These are phyloP conservation scores for Orchesellides sinensis DNA, from an alignment of 2,888 invertebrate genomes.

Conservation along the genomic window DNA sequence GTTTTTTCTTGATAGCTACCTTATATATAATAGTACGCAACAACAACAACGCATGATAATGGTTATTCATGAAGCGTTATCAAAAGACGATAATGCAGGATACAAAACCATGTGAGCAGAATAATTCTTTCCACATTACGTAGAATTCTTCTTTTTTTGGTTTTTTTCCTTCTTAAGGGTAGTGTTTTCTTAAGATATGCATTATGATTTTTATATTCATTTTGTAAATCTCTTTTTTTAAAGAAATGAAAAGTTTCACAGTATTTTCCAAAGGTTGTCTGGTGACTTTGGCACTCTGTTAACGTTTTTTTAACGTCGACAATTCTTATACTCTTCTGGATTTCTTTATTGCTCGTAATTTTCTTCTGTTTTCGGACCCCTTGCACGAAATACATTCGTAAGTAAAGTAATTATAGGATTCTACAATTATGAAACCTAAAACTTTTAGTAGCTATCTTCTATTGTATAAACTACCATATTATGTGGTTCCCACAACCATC, in stretches of 20 bases:
- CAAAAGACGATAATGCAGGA: no score
- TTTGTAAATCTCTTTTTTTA: not conserved
- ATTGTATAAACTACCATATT: not conserved
- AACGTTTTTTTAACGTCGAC: not conserved
- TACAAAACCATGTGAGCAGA: no score
- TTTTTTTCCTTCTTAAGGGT: not conserved
- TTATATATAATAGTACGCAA: not conserved
- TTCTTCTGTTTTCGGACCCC: not conserved
- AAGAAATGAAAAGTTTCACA: not conserved
- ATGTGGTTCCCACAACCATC: not conserved
- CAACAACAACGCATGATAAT: no score
- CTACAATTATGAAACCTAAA: not conserved
- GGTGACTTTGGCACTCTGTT: constrained; percentile 25
- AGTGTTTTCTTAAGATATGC: not conserved
- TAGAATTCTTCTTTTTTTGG: not conserved
- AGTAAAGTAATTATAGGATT: not conserved
- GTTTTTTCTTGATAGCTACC: constrained; percentile 28
- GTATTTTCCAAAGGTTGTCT: not conserved
- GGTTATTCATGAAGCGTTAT: no score
- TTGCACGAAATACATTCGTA: no score
- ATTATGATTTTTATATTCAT: not conserved
- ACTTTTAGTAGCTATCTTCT: not conserved
- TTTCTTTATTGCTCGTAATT: not conserved
- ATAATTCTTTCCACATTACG: no score
- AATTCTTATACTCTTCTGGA: not conserved